These are phyloP conservation scores for Parus major DNA, from an alignment of 2,113 vertebrate species.

Conservation along the genomic window DNA sequence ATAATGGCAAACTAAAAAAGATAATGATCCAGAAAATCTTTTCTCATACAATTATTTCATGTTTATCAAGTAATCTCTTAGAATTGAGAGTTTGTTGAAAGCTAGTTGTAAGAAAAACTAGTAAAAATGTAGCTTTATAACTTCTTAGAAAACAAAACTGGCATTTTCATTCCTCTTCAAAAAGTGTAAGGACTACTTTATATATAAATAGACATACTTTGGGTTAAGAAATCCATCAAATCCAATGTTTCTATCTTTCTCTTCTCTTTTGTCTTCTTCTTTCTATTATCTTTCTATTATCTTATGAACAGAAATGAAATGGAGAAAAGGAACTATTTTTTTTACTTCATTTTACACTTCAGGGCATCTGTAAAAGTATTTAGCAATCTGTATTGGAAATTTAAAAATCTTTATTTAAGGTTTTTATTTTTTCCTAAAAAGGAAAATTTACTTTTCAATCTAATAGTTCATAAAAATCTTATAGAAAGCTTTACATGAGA, in stretches of 20 bases:
- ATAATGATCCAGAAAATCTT: background rate
- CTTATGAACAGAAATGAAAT: background rate
- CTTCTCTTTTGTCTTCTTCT: background rate
- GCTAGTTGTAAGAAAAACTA: background rate
- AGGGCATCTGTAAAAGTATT: background rate
- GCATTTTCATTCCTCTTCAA: background rate
- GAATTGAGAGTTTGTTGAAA: background rate
- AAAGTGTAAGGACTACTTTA: background rate
- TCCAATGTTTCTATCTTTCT: background rate
- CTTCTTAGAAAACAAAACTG: background rate
- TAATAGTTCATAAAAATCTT: background rate
- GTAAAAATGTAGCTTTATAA: background rate
- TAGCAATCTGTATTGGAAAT: background rate
- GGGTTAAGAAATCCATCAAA: fast-evolving
- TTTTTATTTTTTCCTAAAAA: background rate
- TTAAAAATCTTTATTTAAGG: background rate
- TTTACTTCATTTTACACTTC: background rate
- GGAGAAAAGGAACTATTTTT: background rate
- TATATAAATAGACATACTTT: background rate
- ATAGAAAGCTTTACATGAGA: background rate
- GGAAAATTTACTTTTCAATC: background rate
- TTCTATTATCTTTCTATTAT: background rate
- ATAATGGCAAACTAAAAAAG: background rate
- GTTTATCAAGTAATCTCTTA: background rate
- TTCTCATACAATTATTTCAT: background rate